Conservation (phyloP, 2,888 invertebrate genomes). For the Lycia hirtaria region DNA sequence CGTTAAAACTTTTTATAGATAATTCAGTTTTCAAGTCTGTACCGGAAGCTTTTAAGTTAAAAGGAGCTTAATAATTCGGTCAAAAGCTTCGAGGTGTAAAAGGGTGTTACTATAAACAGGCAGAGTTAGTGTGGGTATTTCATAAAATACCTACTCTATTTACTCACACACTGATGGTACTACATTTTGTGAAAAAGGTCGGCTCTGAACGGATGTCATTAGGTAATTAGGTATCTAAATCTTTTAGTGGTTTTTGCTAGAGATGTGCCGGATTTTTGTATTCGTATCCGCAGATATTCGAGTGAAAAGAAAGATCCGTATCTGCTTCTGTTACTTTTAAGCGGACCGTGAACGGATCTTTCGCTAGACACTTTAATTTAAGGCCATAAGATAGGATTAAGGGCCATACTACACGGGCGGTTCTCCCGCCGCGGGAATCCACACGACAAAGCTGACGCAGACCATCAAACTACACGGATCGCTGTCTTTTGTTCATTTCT, state of each 20-base stretch:
- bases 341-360: too few species aligned
- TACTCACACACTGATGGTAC: slow-evolving; percentile 3
- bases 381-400: too few species aligned
- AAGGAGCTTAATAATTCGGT: slow-evolving; percentile 6
- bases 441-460: too few species aligned
- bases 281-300: too few species aligned
- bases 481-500: too few species aligned
- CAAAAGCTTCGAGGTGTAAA: slow-evolving; percentile 16
- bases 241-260: neutral
- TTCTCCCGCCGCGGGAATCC: too few species aligned
- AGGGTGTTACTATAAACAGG: slow-evolving; percentile 13
- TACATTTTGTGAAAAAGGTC: slow-evolving; percentile 6
- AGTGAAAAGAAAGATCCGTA: too few species aligned
- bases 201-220: neutral
- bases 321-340: too few species aligned
- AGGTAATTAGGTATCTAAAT: neutral
- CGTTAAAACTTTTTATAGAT: neutral
- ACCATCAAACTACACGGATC: too few species aligned
- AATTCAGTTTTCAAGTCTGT: slow-evolving; percentile 1
- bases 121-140: slow-evolving; percentile 10
- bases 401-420: too few species aligned
- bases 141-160: slow-evolving; percentile 14
- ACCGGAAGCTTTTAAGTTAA: slow-evolving; percentile 11
- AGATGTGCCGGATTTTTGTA: too few species aligned
- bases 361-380: too few species aligned